These are phyloP conservation scores for Andrena minutula DNA, from an alignment of 2,888 invertebrate genomes.

Conservation along the genomic window DNA sequence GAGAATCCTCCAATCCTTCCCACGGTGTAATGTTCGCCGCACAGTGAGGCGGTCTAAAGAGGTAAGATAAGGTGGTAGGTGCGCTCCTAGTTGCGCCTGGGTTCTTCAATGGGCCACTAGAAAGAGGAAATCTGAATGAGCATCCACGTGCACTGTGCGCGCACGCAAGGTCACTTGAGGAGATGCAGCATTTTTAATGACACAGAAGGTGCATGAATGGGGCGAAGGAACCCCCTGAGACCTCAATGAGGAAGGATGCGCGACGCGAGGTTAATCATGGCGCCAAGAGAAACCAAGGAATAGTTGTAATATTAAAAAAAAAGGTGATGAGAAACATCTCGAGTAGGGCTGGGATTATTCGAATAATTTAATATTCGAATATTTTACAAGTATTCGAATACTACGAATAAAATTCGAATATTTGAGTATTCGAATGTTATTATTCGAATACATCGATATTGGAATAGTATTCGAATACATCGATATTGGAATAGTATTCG, in stretches of 20 bases:
- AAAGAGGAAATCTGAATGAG: conserved; percentile 67
- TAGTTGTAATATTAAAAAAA: background rate
- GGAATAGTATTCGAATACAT: too few relatives aligned
- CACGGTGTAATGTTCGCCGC: conserved; percentile 18
- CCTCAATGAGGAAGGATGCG: background rate
- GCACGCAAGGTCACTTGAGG: conserved; percentile 38
- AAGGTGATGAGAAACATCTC: background rate
- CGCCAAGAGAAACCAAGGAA: background rate
- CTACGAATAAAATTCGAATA: too few relatives aligned
- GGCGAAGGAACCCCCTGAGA: background rate
- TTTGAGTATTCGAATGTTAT: too few relatives aligned
- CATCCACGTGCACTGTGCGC: conserved; percentile 41
- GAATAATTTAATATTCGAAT: too few relatives aligned
- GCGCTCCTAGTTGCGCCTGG: conserved; percentile 45
- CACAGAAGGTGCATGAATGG: background rate
- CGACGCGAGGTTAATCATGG: background rate
- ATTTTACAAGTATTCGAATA: too few relatives aligned
- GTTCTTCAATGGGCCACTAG: conserved; percentile 73
- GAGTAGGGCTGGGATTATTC: too few relatives aligned
- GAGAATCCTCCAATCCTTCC: conserved; percentile 21
- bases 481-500: too few relatives aligned
- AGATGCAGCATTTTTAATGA: conserved; percentile 8
- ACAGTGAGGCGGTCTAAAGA: conserved; percentile 16
- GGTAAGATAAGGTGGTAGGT: conserved; percentile 62
- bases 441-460: too few relatives aligned